phyloP scores from a whole-genome alignment of 2,113 vertebrate genomes.

The Ceratotherium simum region DNA sequence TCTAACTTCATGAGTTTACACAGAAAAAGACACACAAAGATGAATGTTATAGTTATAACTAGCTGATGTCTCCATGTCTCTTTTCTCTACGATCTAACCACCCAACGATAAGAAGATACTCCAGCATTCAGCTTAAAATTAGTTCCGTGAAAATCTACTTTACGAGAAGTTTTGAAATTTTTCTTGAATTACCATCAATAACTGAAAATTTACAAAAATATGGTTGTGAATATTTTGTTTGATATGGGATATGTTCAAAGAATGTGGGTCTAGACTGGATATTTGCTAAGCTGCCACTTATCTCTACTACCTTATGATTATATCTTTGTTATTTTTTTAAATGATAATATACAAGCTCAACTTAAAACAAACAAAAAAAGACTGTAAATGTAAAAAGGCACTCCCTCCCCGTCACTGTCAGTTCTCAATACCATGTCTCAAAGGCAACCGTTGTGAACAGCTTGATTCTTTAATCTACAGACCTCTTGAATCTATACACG shows the following conservation, averaged over 20 bases:
- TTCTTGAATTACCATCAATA: not conserved
- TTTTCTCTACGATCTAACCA: not conserved
- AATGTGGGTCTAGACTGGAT: not conserved
- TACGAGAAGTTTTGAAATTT: not conserved
- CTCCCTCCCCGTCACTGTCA: fast-evolving
- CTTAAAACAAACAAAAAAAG: not conserved
- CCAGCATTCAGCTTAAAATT: not conserved
- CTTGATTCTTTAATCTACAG: not conserved
- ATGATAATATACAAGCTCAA: not conserved
- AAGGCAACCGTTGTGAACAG: too few relatives aligned
- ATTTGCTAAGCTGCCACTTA: not conserved
- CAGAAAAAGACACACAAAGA: not conserved
- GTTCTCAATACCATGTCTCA: not conserved
- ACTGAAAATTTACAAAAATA: not conserved
- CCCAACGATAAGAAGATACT: not conserved
- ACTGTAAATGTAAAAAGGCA: not conserved
- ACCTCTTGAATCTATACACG: too few relatives aligned
- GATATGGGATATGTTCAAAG: not conserved
- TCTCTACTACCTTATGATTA: not conserved
- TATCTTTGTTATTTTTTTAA: not conserved
- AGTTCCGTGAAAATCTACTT: not conserved
- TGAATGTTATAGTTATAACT: fast-evolving
- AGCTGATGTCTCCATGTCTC: fast-evolving
- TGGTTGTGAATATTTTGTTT: not conserved
- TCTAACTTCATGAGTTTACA: not conserved